Evolutionary conservation across 2,888 invertebrate genomes (phyloP).

Genomic region (Merodon equestris): DNA sequence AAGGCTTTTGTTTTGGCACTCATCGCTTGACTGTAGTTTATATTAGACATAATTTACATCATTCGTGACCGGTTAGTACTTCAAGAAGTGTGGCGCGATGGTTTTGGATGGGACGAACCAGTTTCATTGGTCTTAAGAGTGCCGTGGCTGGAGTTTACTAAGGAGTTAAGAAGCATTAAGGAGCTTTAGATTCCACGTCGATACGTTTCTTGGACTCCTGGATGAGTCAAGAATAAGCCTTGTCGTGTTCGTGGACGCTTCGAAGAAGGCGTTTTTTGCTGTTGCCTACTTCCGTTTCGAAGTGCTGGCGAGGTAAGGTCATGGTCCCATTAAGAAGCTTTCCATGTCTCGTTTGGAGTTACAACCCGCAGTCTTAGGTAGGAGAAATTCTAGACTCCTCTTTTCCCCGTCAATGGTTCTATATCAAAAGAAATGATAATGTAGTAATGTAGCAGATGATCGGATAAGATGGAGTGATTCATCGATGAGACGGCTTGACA

Average conservation of each 20-base stretch:
- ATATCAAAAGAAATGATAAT: too few relatives aligned
- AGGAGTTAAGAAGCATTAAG: conserved; percentile 6
- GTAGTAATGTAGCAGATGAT: too few relatives aligned
- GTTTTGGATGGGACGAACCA: conserved; percentile 26
- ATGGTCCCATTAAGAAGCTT: too few relatives aligned
- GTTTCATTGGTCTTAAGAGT: background rate
- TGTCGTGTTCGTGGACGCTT: conserved; percentile 7
- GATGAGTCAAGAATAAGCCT: conserved; percentile 8
- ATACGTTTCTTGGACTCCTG: conserved; percentile 16
- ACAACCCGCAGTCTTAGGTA: too few relatives aligned
- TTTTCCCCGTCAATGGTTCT: too few relatives aligned
- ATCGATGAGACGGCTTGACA: too few relatives aligned
- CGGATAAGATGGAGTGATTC: too few relatives aligned
- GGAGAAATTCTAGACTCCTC: too few relatives aligned
- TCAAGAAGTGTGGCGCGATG: conserved; percentile 38
- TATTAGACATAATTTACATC: conserved; percentile 8
- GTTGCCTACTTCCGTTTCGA: too few relatives aligned
- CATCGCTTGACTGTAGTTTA: background rate
- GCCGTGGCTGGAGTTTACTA: conserved; percentile 7
- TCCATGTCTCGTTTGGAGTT: too few relatives aligned
- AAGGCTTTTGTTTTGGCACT: conserved; percentile 16
- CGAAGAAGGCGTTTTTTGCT: conserved; percentile 21
- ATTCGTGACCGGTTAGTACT: conserved; percentile 18
- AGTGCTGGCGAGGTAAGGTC: too few relatives aligned
- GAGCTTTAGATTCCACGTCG: conserved; percentile 3